Evolutionary conservation across 2,113 vertebrate genomes (phyloP), one percentile per base, ranked within the genome.

Genomic region (Willisornis vidua): DNA sequence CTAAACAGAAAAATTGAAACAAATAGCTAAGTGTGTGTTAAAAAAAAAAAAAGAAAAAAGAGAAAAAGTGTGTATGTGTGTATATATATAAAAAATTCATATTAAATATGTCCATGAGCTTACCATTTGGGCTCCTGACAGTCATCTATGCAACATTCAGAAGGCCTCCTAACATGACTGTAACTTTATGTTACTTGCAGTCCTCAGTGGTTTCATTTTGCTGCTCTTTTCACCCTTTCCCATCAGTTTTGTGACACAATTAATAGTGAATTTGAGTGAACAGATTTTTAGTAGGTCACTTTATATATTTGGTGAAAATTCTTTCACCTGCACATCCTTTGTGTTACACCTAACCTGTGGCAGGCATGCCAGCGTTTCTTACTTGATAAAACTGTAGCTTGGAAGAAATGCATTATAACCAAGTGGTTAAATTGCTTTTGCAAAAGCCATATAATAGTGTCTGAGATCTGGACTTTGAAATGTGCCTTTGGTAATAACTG

Each of bases 381-480:
- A 45, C n/a, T 48, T 75, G 48, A 31, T 61, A 41, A 82, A 78
- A 67, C 62, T 52, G 17, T 37, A 48, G 10, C 26, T 85, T 71
- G 62, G 39, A 86, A 81, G 26, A 57, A 52, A 55, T 59, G 65
- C 10, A 7, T 63, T 89, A 46, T 25, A 83, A 31, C 26, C 43
- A 51, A 46, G 33, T 68, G 81, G 39, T 59, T 86, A 54, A 71
- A 67, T 41, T 72, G 68, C n/a, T 80, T 91, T 91, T 74, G 62
- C 49, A 63, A 78, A 76, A 74, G 35, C 58, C 41, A 5, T 66
- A 16, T 54, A 59, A 41, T 48, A 87, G 31, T 24, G 24, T 68
- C 54, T 74, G 87, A 80, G 35, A 43, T 86, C 59, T 94, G 87
- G 43, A 87, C 78, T 94, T 95, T 85, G 85, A 94, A 87, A 83